These are phyloP conservation scores for Onthophagus taurus DNA, from an alignment of 1,140 invertebrate species.

Conservation along the genomic window DNA sequence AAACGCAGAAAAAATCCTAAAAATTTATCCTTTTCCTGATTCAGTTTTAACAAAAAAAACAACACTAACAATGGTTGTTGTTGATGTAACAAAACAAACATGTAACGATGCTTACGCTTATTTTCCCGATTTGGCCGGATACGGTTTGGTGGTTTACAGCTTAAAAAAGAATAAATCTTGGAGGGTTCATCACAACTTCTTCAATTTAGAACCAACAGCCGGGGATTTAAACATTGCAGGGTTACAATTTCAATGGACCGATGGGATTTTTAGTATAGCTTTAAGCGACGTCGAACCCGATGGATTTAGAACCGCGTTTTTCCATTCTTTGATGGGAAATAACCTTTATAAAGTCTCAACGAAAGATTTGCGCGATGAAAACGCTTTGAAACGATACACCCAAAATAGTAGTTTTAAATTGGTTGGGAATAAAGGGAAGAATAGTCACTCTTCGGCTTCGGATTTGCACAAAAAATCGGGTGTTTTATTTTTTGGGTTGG, in stretches of 20 bases:
- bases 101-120: slow-evolving; percentile 59
- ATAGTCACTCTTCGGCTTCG: slow-evolving; percentile 52
- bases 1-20: slow-evolving; percentile 42
- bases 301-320: slow-evolving; percentile 47
- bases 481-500: slow-evolving; percentile 53
- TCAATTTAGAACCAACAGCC: slow-evolving; percentile 55
- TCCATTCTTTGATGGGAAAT: slow-evolving; percentile 55
- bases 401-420: slow-evolving; percentile 42
- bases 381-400: slow-evolving; percentile 43
- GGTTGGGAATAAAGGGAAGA: slow-evolving; percentile 50
- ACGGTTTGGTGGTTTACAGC: slow-evolving; percentile 56
- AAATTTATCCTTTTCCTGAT: slow-evolving; percentile 37
- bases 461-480: slow-evolving; percentile 43
- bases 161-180: slow-evolving; percentile 54
- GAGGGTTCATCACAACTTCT: slow-evolving; percentile 60
- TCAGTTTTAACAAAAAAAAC: slow-evolving; percentile 36
- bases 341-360: slow-evolving; percentile 53
- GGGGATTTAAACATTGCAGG: slow-evolving; percentile 60
- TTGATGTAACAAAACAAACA: slow-evolving; percentile 46
- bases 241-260: slow-evolving; percentile 60
- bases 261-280: slow-evolving; percentile 60
- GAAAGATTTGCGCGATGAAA: slow-evolving; percentile 46
- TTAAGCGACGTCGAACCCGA: slow-evolving; percentile 39
- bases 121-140: slow-evolving; percentile 52
- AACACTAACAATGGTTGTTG: slow-evolving; percentile 47